phyloP scores from a whole-genome alignment of 2,113 vertebrate genomes.

The Drymodes brunneopygia region DNA sequence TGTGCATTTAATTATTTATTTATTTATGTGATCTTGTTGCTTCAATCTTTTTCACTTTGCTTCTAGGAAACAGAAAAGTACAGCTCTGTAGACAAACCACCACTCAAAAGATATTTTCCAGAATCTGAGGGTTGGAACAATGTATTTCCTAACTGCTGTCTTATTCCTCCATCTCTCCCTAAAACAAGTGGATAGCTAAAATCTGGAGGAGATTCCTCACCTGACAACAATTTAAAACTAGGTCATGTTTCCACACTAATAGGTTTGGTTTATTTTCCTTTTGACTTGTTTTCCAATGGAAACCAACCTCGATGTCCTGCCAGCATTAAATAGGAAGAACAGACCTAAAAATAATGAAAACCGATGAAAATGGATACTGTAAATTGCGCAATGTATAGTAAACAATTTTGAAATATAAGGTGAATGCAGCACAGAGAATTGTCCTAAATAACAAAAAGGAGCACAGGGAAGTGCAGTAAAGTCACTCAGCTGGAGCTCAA shows the following conservation, averaged over 20 bases:
- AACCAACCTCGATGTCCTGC: conserved; percentile 36
- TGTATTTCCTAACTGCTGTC: not conserved
- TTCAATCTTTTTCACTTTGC: not conserved
- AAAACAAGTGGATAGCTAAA: not conserved
- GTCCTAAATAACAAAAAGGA: not conserved
- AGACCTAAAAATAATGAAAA: conserved; percentile 28
- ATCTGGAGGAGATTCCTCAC: conserved; percentile 47
- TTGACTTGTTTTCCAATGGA: conserved; percentile 46
- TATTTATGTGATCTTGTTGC: not conserved
- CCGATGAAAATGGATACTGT: not conserved
- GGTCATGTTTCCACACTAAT: conserved; percentile 41
- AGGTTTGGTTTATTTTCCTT: conserved; percentile 35
- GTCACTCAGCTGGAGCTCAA: not conserved
- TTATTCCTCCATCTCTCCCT: not conserved
- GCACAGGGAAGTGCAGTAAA: not conserved
- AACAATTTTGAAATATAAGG: conserved; percentile 1
- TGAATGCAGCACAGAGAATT: not conserved
- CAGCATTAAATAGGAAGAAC: conserved; percentile 31
- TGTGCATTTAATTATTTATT: not conserved
- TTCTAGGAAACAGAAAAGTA: not conserved
- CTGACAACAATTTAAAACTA: conserved; percentile 58
- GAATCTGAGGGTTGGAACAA: not conserved
- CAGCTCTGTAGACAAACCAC: not conserved
- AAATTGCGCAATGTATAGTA: not conserved
- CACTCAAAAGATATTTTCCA: not conserved